These are phyloP conservation scores for Nothura maculosa DNA, from an alignment of 2,797 vertebrate species.

Conservation along the genomic window DNA sequence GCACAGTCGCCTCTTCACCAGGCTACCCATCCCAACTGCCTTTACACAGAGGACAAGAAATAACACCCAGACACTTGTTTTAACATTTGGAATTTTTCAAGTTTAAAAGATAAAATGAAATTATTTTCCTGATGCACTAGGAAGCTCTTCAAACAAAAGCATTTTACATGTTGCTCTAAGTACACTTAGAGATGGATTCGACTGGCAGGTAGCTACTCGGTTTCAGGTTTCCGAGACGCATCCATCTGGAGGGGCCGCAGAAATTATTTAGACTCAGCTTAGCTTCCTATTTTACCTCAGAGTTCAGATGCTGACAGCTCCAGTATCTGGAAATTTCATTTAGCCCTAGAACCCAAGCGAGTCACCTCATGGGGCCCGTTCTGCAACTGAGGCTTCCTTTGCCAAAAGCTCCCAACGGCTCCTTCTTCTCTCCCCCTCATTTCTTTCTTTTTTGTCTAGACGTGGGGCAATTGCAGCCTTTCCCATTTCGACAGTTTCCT, in stretches of 20 bases:
- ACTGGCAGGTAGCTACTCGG: background rate
- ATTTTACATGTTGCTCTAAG: background rate
- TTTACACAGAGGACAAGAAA: background rate
- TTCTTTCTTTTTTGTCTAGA: background rate
- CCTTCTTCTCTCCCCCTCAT: background rate
- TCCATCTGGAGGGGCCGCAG: background rate
- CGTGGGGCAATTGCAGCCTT: background rate
- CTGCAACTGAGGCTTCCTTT: background rate
- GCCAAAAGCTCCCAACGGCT: background rate
- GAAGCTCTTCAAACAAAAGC: background rate
- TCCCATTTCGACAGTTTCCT: background rate
- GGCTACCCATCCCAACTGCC: background rate
- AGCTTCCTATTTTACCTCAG: fast-evolving
- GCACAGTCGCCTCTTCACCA: background rate
- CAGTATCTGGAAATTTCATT: background rate
- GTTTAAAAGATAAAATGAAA: background rate
- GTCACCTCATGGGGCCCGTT: fast-evolving
- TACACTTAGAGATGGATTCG: background rate
- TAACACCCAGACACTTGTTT: background rate
- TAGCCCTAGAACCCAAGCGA: background rate
- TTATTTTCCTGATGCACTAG: background rate
- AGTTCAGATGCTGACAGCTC: background rate
- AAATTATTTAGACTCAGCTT: background rate
- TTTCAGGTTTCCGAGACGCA: background rate
- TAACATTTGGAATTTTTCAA: background rate